These are phyloP conservation scores for Drosophila pseudoobscura DNA, from an alignment of 1,140 invertebrate species.

Conservation along the genomic window DNA sequence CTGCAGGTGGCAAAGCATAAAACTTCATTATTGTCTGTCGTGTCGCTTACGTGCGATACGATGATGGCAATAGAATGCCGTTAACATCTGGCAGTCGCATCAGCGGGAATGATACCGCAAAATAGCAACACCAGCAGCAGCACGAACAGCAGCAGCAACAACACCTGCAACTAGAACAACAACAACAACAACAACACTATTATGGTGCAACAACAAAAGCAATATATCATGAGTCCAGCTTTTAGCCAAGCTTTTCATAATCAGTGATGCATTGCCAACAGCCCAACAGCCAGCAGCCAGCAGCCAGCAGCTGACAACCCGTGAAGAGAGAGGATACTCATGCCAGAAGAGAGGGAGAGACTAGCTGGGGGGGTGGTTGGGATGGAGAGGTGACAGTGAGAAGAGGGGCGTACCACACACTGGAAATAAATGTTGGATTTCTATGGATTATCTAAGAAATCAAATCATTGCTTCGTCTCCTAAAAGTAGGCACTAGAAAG, in stretches of 20 bases:
- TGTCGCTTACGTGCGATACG: constrained; percentile 70
- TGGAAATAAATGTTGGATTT: too few relatives aligned
- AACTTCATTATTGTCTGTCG: constrained; percentile 78
- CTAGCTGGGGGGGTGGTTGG: neutral
- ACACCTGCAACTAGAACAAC: constrained; percentile 25
- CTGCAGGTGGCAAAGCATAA: constrained; percentile 79
- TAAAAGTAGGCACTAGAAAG: too few relatives aligned
- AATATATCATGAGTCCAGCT: constrained; percentile 79
- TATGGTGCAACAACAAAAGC: constrained; percentile 53
- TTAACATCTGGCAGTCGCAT: constrained; percentile 52
- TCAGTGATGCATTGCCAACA: constrained; percentile 80
- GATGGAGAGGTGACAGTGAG: too few relatives aligned
- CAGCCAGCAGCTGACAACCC: constrained; percentile 54
- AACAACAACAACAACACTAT: constrained; percentile 31
- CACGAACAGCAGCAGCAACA: constrained; percentile 30
- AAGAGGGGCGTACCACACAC: too few relatives aligned
- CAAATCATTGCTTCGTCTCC: too few relatives aligned
- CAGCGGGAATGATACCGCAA: constrained; percentile 71
- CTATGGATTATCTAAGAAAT: too few relatives aligned
- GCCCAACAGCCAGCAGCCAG: constrained; percentile 57
- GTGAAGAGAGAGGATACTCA: constrained; percentile 16
- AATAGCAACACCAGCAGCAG: constrained; percentile 35
- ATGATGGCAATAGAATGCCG: constrained; percentile 65
- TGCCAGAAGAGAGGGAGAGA: neutral
- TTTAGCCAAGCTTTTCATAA: constrained; percentile 80